phyloP scores from a whole-genome alignment of 2,888 invertebrate genomes.

The Hemaris fuciformis region DNA sequence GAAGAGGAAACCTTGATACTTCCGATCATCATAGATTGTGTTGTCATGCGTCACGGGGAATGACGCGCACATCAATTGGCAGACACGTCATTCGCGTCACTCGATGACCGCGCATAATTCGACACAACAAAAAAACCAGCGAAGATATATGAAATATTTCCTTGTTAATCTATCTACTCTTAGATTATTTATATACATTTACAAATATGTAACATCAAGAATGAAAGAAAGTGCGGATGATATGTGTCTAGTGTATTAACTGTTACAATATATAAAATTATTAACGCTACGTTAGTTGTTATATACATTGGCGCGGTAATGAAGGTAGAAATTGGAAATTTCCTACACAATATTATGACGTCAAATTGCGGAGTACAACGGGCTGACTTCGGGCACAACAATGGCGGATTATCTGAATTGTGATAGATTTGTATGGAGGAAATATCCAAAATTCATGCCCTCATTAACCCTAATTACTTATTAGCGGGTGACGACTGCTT shows the following conservation, averaged over 20 bases:
- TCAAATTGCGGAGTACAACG: not conserved
- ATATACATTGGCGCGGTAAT: constrained; percentile 44
- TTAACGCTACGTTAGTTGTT: constrained; percentile 51
- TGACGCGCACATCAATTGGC: not conserved
- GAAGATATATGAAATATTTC: constrained; percentile 1
- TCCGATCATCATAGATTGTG: not conserved
- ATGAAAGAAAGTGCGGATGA: constrained; percentile 76
- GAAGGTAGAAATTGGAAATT: constrained; percentile 1
- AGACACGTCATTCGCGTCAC: no score
- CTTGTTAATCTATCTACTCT: constrained; percentile 45
- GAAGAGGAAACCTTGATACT: constrained; percentile 16
- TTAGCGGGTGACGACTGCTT: not conserved
- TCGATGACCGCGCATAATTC: not conserved
- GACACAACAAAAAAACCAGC: not conserved
- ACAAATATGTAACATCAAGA: constrained; percentile 71
- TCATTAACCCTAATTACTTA: constrained; percentile 8
- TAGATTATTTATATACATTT: constrained; percentile 50
- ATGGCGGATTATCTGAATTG: not conserved
- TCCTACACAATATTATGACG: not conserved
- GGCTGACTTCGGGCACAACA: not conserved
- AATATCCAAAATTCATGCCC: constrained; percentile 6
- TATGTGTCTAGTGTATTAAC: constrained; percentile 70
- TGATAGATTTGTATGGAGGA: not conserved
- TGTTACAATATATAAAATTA: constrained; percentile 66
- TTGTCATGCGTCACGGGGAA: not conserved